Conservation (phyloP, 2,797 vertebrate genomes). For the Tauraco hartlaubi region DNA sequence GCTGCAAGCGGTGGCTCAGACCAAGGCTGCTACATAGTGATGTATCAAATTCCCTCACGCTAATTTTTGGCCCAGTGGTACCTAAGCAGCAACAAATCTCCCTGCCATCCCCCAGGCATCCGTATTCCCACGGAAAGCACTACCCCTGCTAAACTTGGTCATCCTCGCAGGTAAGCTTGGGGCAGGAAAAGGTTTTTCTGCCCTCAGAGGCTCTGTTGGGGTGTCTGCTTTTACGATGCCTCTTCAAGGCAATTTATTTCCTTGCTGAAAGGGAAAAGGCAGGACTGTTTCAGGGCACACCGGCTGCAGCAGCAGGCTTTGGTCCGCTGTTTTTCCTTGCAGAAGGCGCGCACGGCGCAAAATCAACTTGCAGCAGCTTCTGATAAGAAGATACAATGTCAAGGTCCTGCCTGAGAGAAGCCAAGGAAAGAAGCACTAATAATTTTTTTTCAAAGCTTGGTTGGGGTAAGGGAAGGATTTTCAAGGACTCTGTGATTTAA, state of each 20-base stretch:
- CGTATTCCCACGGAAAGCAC: not conserved
- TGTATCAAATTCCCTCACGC: not conserved
- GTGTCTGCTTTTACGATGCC: not conserved
- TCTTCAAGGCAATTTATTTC: not conserved
- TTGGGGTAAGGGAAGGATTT: not conserved
- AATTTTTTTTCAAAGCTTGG: not conserved
- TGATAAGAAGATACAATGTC: constrained; percentile 11
- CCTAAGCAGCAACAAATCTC: not conserved
- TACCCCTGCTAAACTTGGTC: not conserved
- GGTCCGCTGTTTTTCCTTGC: not conserved
- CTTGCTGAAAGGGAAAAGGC: not conserved
- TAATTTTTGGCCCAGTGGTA: not conserved
- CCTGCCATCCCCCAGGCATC: not conserved
- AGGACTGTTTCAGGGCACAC: not conserved
- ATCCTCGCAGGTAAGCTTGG: not conserved
- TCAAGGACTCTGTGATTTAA: not conserved
- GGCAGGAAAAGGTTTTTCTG: not conserved
- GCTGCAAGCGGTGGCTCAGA: not conserved
- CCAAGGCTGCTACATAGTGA: not conserved
- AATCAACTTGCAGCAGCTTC: constrained; percentile 13
- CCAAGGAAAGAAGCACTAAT: constrained; percentile 38
- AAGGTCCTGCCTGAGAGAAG: constrained; percentile 38
- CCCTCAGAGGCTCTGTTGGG: not conserved
- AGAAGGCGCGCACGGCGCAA: not conserved
- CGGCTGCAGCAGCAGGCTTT: not conserved